These are phyloP conservation scores for Vicugna pacos DNA, from an alignment of 2,113 vertebrate species.

Conservation along the genomic window DNA sequence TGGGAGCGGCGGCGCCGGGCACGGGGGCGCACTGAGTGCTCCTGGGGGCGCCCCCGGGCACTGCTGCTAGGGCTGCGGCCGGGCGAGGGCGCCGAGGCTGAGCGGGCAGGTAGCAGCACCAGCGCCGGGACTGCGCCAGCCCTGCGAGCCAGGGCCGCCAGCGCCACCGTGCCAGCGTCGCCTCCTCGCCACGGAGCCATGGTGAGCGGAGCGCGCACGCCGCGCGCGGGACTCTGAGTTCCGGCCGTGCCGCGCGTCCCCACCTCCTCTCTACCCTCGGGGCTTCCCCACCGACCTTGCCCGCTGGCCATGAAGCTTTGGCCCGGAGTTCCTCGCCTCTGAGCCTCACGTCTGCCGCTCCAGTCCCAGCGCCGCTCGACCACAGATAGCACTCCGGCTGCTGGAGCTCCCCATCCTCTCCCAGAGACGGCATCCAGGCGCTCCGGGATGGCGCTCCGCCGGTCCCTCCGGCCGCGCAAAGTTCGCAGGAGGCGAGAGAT, in stretches of 20 bases:
- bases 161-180: slow-evolving; percentile 68
- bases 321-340: slow-evolving; percentile 39
- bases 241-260: background rate
- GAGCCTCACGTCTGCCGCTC: slow-evolving; percentile 27
- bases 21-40: slow-evolving; percentile 44
- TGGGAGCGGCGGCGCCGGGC: background rate
- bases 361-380: background rate
- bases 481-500: slow-evolving; percentile 96
- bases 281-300: slow-evolving; percentile 30
- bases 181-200: slow-evolving; percentile 68
- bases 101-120: slow-evolving; percentile 48
- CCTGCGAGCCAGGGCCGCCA: slow-evolving; percentile 60
- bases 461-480: slow-evolving; percentile 89
- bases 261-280: background rate
- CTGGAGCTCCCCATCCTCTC: background rate
- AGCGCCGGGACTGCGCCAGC: slow-evolving; percentile 56
- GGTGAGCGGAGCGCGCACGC: slow-evolving; percentile 73
- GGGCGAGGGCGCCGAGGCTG: background rate
- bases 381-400: background rate
- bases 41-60: background rate
- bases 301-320: slow-evolving; percentile 74
- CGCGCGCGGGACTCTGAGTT: slow-evolving; percentile 75
- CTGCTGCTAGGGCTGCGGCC: background rate
- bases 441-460: slow-evolving; percentile 71
- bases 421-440: background rate